A percentile compares a stretch with the other conserved stretches of the same genome.
These are phyloP conservation scores for Drosophila ananassae DNA, from an alignment of 1,140 invertebrate genomes.

Conservation along the genomic window DNA sequence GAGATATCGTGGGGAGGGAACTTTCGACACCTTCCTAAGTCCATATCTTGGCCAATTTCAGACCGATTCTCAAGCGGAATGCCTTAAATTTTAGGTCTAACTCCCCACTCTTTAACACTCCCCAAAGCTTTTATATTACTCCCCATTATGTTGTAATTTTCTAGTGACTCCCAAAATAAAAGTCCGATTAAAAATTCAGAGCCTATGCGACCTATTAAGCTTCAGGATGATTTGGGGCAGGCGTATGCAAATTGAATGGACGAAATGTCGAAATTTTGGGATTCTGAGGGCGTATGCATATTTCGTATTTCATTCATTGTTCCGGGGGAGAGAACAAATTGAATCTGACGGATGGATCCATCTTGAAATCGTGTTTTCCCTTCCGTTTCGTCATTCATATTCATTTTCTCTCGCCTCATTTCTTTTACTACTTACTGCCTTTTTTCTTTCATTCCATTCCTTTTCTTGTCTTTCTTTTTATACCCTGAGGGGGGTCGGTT, in stretches of 20 bases:
- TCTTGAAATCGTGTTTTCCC: slow-evolving; percentile 5
- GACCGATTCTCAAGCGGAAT: not conserved
- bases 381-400: slow-evolving; percentile 1
- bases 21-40: too few relatives aligned
- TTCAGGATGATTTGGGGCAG: slow-evolving; percentile 4
- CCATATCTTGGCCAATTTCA: too few relatives aligned
- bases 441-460: slow-evolving; percentile 12
- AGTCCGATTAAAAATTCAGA: not conserved
- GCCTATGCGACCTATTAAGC: slow-evolving; percentile 1
- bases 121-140: too few relatives aligned
- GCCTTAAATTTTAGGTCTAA: not conserved
- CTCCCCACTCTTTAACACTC: not conserved
- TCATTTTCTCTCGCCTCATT: slow-evolving; percentile 35
- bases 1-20: too few relatives aligned
- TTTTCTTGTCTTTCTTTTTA: not conserved
- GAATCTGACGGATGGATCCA: slow-evolving; percentile 21
- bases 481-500: slow-evolving; percentile 27
- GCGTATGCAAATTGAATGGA: slow-evolving; percentile 23
- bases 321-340: slow-evolving; percentile 1
- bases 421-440: slow-evolving; percentile 19
- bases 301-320: slow-evolving; percentile 5
- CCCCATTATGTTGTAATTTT: not conserved
- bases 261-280: not conserved
- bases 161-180: not conserved
- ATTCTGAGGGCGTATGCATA: slow-evolving; percentile 5